Evolutionary conservation across 2,797 vertebrate genomes (phyloP).

Genomic region (Meda fulgida): DNA sequence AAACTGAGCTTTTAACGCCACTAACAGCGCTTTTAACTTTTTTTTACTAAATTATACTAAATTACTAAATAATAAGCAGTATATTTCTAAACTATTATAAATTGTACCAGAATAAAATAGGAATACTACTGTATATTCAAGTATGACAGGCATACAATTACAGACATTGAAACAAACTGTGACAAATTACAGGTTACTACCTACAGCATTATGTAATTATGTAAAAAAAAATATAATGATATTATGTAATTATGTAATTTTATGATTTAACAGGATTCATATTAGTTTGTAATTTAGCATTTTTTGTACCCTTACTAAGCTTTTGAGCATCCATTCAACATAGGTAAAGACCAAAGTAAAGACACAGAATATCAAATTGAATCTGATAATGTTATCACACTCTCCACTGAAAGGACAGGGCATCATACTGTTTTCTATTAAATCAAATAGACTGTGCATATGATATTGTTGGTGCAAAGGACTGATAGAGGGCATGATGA

Average conservation of each 20-base stretch:
- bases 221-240: no score
- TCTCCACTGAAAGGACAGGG: constrained; percentile 54
- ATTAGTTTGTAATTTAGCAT: neutral
- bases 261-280: neutral
- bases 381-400: constrained; percentile 66
- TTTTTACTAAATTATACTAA: no score
- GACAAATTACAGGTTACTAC: neutral
- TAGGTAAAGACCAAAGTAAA: neutral
- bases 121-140: neutral
- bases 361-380: constrained; percentile 51
- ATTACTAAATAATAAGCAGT: no score
- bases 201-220: neutral
- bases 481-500: constrained; percentile 59
- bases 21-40: neutral
- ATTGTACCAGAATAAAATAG: neutral
- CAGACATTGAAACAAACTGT: neutral
- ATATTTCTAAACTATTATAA: neutral
- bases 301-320: constrained; percentile 17
- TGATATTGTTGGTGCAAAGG: constrained; percentile 66
- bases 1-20: neutral
- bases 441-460: constrained; percentile 66
- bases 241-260: neutral
- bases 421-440: constrained; percentile 59
- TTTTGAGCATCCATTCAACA: neutral
- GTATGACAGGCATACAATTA: neutral